Conservation (phyloP, 2,797 vertebrate species). For the Cirrhinus molitorella region DNA sequence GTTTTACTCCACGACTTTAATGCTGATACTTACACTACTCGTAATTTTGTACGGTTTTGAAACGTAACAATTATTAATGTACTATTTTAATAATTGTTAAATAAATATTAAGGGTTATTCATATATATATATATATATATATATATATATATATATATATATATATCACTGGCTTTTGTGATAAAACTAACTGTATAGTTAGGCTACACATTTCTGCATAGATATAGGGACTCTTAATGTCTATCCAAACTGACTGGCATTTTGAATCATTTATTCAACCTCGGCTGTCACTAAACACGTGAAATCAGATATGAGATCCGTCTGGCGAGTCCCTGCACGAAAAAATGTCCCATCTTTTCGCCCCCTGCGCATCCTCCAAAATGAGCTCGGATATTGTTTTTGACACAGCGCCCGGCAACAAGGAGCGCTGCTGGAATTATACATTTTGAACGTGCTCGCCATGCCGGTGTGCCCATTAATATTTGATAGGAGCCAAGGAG, state of each 20-base stretch:
- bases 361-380: constrained; percentile 65
- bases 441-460: constrained; percentile 72
- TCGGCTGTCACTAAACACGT: constrained; percentile 57
- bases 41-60: not conserved
- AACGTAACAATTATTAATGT: not conserved
- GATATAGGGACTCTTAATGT: constrained; percentile 33
- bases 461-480: constrained; percentile 75
- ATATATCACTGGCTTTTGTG: not conserved
- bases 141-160: not conserved
- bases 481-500: constrained; percentile 78
- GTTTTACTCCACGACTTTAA: not conserved
- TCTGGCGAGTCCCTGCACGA: constrained; percentile 47
- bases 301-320: constrained; percentile 66
- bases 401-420: constrained; percentile 77
- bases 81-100: not conserved
- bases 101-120: not conserved
- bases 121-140: no score
- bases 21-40: not conserved
- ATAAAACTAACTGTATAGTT: no score
- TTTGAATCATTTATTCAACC: constrained; percentile 61
- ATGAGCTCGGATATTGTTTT: constrained; percentile 75
- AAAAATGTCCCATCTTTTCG: constrained; percentile 58
- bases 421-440: constrained; percentile 63
- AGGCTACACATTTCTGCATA: no score
- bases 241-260: constrained; percentile 51